Conservation (phyloP, 2,888 invertebrate species). For the Odontomyia ornata region DNA sequence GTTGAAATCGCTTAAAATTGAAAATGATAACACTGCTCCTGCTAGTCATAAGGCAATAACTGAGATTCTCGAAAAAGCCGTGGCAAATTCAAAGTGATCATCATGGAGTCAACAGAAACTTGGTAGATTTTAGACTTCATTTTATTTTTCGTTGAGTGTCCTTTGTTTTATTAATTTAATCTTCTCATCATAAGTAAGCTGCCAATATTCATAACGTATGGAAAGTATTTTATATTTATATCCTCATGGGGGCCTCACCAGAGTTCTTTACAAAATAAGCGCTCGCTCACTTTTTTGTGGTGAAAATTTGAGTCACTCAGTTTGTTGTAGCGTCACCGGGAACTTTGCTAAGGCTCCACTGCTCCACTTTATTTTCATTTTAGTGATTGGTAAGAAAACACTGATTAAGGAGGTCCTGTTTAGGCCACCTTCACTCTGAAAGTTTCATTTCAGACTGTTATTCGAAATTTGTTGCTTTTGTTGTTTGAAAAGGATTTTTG, state of each 20-base stretch:
- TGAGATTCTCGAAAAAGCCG: constrained; percentile 52
- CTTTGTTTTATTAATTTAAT: constrained; percentile 19
- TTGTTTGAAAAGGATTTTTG: not conserved
- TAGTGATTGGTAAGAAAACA: not conserved
- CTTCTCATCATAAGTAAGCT: constrained; percentile 18
- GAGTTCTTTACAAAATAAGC: not conserved
- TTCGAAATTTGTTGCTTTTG: not conserved
- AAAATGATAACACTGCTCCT: constrained; percentile 52
- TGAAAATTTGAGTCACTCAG: no score
- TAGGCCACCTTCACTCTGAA: no score
- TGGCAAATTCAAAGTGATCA: constrained; percentile 39
- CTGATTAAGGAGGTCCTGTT: not conserved
- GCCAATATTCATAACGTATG: constrained; percentile 41
- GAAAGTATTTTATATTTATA: constrained; percentile 26
- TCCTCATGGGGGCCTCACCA: not conserved
- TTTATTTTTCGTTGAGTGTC: not conserved
- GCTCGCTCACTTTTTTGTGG: not conserved
- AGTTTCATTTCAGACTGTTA: not conserved
- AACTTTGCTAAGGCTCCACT: no score
- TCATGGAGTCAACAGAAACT: not conserved
- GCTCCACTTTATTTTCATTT: not conserved
- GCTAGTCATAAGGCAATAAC: constrained; percentile 52
- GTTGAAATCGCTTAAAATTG: constrained; percentile 3
- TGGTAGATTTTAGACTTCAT: constrained; percentile 18
- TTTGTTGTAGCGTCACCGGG: no score